A percentile compares a stretch with the other conserved stretches of the same genome.
Conservation (phyloP, 2,888 invertebrate species). For the Tubulanus polymorphus region DNA sequence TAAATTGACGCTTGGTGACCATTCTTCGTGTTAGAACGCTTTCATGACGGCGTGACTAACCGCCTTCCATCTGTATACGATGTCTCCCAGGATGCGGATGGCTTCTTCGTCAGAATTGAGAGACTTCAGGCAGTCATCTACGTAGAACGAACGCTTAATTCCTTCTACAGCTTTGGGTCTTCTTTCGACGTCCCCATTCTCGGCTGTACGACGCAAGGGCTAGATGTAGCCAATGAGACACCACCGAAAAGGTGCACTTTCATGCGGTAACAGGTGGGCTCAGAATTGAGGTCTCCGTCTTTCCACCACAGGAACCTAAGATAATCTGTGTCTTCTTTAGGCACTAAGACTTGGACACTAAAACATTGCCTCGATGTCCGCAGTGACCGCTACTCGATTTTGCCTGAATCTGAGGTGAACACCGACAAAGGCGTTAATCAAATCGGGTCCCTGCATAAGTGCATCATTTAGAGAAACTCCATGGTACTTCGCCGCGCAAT, state of each 20-base stretch:
- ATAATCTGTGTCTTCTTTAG: slow-evolving; percentile 3
- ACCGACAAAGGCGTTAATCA: slow-evolving; percentile 1
- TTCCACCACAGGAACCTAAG: slow-evolving; percentile 7
- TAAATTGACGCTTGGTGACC: too few relatives aligned
- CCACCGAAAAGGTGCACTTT: slow-evolving; percentile 7
- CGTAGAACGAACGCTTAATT: slow-evolving; percentile 2
- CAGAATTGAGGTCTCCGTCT: neutral
- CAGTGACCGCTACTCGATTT: slow-evolving; percentile 2
- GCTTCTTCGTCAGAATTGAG: neutral
- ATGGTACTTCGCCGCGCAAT: slow-evolving; percentile 2
- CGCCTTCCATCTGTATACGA: too few relatives aligned
- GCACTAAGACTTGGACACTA: neutral
- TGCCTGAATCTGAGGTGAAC: slow-evolving; percentile 2
- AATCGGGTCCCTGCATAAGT: slow-evolving; percentile 8
- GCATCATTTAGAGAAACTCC: slow-evolving; percentile 1
- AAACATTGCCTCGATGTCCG: slow-evolving; percentile 5
- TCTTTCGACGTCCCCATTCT: too few relatives aligned
- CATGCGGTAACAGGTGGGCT: slow-evolving; percentile 3
- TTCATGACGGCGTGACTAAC: too few relatives aligned
- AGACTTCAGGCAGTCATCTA: slow-evolving; percentile 7
- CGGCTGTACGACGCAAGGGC: too few relatives aligned
- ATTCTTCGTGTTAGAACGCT: too few relatives aligned
- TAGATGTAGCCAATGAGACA: too few relatives aligned
- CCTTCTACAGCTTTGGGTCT: too few relatives aligned
- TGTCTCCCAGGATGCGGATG: too few relatives aligned